These are phyloP conservation scores for Chymomyza procnemis DNA, from an alignment of 2,888 invertebrate genomes.

Conservation along the genomic window DNA sequence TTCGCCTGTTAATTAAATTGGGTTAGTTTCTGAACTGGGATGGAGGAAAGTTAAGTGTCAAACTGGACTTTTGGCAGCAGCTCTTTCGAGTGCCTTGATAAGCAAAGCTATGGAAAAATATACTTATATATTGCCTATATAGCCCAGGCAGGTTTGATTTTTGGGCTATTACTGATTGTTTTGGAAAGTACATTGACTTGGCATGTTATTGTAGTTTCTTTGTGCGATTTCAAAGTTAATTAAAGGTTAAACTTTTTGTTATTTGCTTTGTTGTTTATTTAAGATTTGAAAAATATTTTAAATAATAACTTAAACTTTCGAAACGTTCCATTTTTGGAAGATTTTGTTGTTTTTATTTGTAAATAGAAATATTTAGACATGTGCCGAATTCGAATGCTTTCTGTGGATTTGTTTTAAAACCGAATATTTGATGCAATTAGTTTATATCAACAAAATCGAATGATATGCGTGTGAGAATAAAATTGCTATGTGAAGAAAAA, in stretches of 20 bases:
- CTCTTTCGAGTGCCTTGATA: conserved; percentile 37
- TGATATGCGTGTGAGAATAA: too few species aligned
- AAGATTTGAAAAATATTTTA: not conserved
- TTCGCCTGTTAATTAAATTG: conserved; percentile 9
- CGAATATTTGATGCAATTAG: too few species aligned
- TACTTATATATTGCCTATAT: conserved; percentile 10
- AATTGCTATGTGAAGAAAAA: too few species aligned
- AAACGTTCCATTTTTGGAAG: not conserved
- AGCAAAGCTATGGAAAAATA: conserved; percentile 17
- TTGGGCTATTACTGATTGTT: conserved; percentile 6
- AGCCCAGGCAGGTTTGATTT: conserved; percentile 29
- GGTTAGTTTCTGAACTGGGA: not conserved
- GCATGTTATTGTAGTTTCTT: conserved; percentile 5
- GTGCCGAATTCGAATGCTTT: too few species aligned
- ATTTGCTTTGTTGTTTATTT: too few species aligned
- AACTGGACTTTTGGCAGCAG: conserved; percentile 5
- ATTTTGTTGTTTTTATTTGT: not conserved
- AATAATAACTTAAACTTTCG: not conserved
- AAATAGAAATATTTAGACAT: too few species aligned
- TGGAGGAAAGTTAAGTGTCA: not conserved
- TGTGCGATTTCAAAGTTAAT: conserved; percentile 6
- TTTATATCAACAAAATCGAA: too few species aligned
- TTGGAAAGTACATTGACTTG: conserved; percentile 25
- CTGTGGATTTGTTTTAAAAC: too few species aligned
- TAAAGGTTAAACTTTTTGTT: not conserved